Percentiles rank a stretch among this genome's conserved stretches.
Conservation (phyloP, 1,140 invertebrate species). For the Myzus persicae region DNA sequence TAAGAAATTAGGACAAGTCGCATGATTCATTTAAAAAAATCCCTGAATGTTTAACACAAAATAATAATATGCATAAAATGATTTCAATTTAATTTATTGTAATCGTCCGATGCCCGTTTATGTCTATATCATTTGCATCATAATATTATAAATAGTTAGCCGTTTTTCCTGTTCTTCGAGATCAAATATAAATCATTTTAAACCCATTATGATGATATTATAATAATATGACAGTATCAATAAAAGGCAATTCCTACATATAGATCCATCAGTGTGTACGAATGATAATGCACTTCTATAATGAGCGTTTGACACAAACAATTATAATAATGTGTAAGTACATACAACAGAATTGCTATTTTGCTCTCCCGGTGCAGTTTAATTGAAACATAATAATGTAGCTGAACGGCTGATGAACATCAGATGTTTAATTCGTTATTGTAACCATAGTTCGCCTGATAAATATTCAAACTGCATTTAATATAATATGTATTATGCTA, state of each 20-base stretch:
- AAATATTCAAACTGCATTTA: background rate
- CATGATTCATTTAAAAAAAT: background rate
- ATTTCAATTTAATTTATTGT: background rate
- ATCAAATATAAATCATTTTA: background rate
- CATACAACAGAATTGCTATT: background rate
- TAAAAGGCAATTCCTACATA: too few relatives aligned
- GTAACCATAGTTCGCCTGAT: background rate
- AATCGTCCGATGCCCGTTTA: background rate
- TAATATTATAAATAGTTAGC: background rate
- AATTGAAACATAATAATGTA: background rate
- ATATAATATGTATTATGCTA: background rate
- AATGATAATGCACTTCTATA: too few relatives aligned
- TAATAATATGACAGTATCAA: background rate
- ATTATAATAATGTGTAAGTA: background rate
- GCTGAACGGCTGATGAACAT: background rate
- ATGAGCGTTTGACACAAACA: background rate
- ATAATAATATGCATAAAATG: too few relatives aligned
- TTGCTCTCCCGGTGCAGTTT: background rate
- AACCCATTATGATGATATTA: background rate
- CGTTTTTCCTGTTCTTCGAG: background rate
- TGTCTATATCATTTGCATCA: background rate
- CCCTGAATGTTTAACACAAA: background rate
- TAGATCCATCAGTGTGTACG: background rate
- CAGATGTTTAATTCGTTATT: background rate
- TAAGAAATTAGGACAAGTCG: background rate